Percentiles rank a stretch among this genome's conserved stretches.
Evolutionary conservation across 2,888 invertebrate genomes (phyloP).

Genomic region (Peribatodes rhomboidaria): DNA sequence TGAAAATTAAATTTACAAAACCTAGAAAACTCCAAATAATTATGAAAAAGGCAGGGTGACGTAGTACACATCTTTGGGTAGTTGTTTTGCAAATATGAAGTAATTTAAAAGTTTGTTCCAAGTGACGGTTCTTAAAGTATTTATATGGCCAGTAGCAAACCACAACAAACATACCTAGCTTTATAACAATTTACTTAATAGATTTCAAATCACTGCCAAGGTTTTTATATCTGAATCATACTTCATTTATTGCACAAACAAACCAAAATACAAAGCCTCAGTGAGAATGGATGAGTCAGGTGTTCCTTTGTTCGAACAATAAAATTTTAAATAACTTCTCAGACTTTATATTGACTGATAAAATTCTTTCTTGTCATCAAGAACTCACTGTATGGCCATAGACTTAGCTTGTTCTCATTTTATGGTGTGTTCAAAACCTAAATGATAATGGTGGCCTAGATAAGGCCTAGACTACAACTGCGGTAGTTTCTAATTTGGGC

Average conservation of each 20-base stretch:
- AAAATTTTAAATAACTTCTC: conserved; percentile 18
- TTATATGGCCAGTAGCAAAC: not conserved
- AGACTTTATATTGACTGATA: conserved; percentile 14
- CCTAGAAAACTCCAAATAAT: no score
- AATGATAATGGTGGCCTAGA: not conserved
- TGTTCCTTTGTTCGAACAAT: conserved; percentile 33
- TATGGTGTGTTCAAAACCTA: conserved; percentile 5
- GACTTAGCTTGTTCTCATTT: not conserved
- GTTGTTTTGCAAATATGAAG: no score
- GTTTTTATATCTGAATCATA: conserved; percentile 37
- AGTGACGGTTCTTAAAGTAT: no score
- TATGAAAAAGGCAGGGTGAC: no score
- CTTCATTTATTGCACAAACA: conserved; percentile 33
- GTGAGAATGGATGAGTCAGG: conserved; percentile 26
- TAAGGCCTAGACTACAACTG: not conserved
- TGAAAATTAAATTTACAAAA: no score
- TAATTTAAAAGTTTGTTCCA: no score
- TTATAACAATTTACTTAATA: not conserved
- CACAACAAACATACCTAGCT: not conserved
- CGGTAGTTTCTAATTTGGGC: conserved; percentile 6
- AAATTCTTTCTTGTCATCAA: conserved; percentile 3
- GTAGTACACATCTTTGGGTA: no score
- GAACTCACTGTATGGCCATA: not conserved
- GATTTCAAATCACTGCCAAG: conserved; percentile 15
- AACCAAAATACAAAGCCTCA: conserved; percentile 27